phyloP scores from a whole-genome alignment of 2,888 invertebrate genomes.

The Nephrotoma appendiculata region DNA sequence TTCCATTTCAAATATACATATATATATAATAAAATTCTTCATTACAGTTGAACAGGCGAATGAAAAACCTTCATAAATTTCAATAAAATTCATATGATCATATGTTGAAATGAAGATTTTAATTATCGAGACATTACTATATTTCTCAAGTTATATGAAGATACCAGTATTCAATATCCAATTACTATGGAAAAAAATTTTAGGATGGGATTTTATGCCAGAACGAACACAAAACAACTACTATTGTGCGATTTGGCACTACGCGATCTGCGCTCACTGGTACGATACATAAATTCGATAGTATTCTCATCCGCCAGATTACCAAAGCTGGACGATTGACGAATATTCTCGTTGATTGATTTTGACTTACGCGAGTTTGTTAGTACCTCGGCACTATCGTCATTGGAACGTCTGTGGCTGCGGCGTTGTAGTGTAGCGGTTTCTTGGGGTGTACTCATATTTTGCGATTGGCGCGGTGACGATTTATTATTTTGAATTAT shows the following conservation, averaged over 20 bases:
- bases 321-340: conserved; percentile 17
- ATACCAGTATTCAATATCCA: no score
- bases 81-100: no score
- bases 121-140: no score
- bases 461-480: neutral
- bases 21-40: no score
- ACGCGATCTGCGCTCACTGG: conserved; percentile 8
- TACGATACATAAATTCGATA: conserved; percentile 26
- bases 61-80: no score
- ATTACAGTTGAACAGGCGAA: no score
- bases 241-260: conserved; percentile 9
- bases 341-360: neutral
- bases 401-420: neutral
- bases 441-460: neutral
- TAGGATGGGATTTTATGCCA: no score
- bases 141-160: no score
- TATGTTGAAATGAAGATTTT: no score
- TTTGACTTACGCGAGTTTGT: neutral
- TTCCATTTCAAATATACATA: no score
- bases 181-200: no score
- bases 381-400: neutral
- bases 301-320: conserved; percentile 22
- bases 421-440: neutral
- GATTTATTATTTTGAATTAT: neutral
- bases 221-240: no score